Evolutionary conservation across 2,797 vertebrate species (phyloP), one percentile per base, ranked within the genome.

Genomic region (Tragopan temminckii): DNA sequence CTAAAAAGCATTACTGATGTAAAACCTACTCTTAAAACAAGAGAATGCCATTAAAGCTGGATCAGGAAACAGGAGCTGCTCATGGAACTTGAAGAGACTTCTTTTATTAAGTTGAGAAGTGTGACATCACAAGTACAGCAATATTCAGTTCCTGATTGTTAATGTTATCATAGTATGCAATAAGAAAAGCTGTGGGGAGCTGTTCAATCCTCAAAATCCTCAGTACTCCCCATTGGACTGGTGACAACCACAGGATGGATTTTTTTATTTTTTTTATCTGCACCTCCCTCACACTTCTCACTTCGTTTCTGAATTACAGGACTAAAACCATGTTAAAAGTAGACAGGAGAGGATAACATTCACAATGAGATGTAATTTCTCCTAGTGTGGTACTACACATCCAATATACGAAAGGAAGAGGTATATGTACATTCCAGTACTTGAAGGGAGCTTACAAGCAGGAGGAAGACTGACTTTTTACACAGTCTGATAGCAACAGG

Each of bases 301-400:
- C 53, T 80, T 88, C 35, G 24, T n/a, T 85, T 64, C 33, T 7
- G 13, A 76, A 85, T 53, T 48, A 58, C 5, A 14, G 33, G 15
- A 75, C 43, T 83, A 72, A 67, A 85, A 66, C 27, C 33, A 59
- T 20, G 75, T 79, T 55, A 36, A 36, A 92, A 85, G 42, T 55
- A 75, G 8, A 66, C 7, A n/a, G 21, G 35, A 87, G 5, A 35
- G 20, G 27, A 55, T 52, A 55, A 63, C 14, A 43, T 70, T 61
- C 82, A 91, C 23, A 88, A 7, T n/a, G 16, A 16, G 15, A 43
- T 24, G 53, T 84, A 11, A 45, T n/a, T 42, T 57, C 67, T 80
- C 76, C 0, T 13, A 55, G 38, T 29, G 42, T 0, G 1, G 24
- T 45, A 76, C 80, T 69, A 71, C 8, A 31, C 23, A 42, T 31